Base-by-base conservation (phyloP, 2,888 invertebrate species). In the Caenorhabditis sp. region DNA sequence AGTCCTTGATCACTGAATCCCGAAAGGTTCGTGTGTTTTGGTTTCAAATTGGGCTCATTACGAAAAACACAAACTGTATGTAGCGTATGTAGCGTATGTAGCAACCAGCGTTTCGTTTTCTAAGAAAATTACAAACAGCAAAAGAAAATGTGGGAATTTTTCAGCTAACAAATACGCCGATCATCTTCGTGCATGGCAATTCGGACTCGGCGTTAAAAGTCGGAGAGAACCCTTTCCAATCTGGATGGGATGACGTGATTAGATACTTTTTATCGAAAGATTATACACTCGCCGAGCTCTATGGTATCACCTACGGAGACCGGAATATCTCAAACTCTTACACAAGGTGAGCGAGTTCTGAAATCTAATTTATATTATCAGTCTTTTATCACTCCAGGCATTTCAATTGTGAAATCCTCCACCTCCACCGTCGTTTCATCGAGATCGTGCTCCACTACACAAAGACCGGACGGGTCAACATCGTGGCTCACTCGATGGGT, bases 151-250 rank as follows among this genome's bases (percentile, higher is more conserved):
- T n/a, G n/a, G n/a, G n/a, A n/a, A n/a, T n/a, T 39, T 68, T 83
- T 17, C 41, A 86, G 85, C 62, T 84, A 24, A n/a, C 43, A 2
- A 68, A 81, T 15, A 78, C 68, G 2, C 87, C 87, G 1, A 81
- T 87, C 8, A 39, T 87, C 9, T 87, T 87, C 75, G 82, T 87
- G 27, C 87, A 87, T 63, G 87, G 87, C 17, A 87, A 87, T 61
- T 86, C 86, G 5, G 87, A 87, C 63, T 85, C 84, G 0, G 87
- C 87, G 1, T 62, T 87, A 35, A 78, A 83, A 43, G 62, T 72
- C 26, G 77, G 79, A 11, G 73, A 75, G 0, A 50, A 74, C 3
- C 74, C 41, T n/a, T 78, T 53, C 17, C 75, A 80, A 58, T 71
- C 78, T 4, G 87, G 87, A 7, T 87, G 86, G 86, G 78, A 83